A percentile compares a stretch with the other conserved stretches of the same genome.
Evolutionary conservation across 2,888 invertebrate genomes (phyloP).

Genomic region (Saturnia pavonia): DNA sequence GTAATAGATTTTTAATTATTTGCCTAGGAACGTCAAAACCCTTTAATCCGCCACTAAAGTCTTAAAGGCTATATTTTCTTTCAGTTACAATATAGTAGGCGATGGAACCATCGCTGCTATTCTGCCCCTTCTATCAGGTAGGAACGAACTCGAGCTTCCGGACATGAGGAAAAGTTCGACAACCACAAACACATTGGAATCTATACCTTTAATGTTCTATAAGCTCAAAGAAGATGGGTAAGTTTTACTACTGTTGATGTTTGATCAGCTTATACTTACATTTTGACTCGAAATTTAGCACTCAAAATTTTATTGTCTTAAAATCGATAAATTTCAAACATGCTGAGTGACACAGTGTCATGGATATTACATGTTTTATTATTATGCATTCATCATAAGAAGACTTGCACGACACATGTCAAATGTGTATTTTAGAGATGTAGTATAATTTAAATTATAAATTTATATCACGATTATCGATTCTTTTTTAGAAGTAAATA

Average conservation of each 20-base stretch:
- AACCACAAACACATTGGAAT: constrained; percentile 84
- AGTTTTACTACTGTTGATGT: constrained; percentile 33
- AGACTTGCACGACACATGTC: no score
- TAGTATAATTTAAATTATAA: no score
- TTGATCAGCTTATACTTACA: neutral
- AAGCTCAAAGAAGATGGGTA: constrained; percentile 85
- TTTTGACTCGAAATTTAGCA: neutral
- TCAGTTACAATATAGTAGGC: constrained; percentile 89
- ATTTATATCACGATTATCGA: no score
- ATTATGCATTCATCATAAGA: no score
- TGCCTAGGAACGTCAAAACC: no score
- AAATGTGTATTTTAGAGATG: no score
- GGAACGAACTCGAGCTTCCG: constrained; percentile 91
- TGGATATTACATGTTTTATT: no score
- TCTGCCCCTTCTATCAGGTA: constrained; percentile 93
- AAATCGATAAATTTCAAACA: neutral
- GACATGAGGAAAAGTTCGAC: constrained; percentile 88
- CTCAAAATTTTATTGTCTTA: neutral
- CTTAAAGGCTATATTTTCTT: constrained; percentile 22
- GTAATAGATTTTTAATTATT: no score
- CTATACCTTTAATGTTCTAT: constrained; percentile 94
- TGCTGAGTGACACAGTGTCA: no score
- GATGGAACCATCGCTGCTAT: constrained; percentile 94
- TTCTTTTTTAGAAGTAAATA: no score
- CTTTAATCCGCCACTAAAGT: no score